Conservation (phyloP, 1,140 invertebrate genomes). For the Hypsibius dujardini region DNA sequence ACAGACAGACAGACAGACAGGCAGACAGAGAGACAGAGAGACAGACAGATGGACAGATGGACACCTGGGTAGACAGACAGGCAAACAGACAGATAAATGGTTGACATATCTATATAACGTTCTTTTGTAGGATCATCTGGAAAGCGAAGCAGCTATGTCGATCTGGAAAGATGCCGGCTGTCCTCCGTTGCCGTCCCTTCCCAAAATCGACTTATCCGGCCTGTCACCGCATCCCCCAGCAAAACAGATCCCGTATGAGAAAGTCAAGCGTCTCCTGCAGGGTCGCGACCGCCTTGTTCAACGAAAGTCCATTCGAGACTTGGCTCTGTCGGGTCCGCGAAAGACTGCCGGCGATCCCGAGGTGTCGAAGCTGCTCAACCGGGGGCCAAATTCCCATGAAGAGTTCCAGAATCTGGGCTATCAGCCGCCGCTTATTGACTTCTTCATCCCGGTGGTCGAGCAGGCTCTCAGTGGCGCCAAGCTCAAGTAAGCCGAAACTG, state of each 20-base stretch:
- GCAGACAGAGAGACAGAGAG: too few species aligned
- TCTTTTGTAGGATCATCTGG: background rate
- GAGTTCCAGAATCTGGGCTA: background rate
- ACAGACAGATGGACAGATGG: too few species aligned
- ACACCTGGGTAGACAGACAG: too few species aligned
- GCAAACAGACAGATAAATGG: too few species aligned
- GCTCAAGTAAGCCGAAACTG: too few species aligned
- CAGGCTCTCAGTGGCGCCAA: too few species aligned
- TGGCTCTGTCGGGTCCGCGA: background rate
- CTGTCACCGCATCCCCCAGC: background rate
- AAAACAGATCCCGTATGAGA: background rate
- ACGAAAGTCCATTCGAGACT: constrained; percentile 8
- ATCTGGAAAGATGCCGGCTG: background rate
- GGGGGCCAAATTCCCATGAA: background rate
- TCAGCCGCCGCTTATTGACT: background rate
- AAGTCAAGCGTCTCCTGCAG: constrained; percentile 4
- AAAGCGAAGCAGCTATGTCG: background rate
- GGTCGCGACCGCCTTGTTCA: constrained; percentile 3
- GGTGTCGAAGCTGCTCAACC: background rate
- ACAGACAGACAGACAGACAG: too few species aligned
- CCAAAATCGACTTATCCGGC: background rate
- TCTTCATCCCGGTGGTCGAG: background rate
- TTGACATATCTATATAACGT: too few species aligned
- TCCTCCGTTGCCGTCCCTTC: background rate
- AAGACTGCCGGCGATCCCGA: constrained; percentile 2